phyloP scores from a whole-genome alignment of 2,113 vertebrate genomes.

The Hemiprocne comata region DNA sequence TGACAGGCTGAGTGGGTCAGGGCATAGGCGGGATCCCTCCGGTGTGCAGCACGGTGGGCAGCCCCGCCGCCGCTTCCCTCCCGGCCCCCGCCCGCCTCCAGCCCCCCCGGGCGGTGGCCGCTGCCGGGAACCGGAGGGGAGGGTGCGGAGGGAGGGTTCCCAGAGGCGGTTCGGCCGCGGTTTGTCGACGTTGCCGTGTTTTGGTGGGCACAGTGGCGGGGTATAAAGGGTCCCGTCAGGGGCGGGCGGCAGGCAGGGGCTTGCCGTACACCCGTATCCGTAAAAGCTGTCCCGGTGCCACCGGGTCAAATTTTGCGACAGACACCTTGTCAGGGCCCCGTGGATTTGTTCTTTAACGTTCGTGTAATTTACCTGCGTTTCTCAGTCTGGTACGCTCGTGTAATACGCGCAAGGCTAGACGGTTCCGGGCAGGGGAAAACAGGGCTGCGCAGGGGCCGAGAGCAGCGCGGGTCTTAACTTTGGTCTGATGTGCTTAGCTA shows the following conservation, averaged over 20 bases:
- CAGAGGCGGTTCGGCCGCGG: not conserved
- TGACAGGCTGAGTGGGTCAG: not conserved
- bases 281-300: not conserved
- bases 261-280: not conserved
- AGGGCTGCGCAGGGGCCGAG: not conserved
- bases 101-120: no score
- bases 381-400: rapidly evolving
- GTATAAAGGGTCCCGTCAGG: not conserved
- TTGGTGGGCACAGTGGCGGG: not conserved
- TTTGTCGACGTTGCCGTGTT: not conserved
- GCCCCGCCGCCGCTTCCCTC: not conserved
- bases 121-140: no score
- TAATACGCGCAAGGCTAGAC: rapidly evolving
- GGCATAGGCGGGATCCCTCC: no score
- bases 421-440: not conserved
- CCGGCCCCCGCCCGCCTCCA: no score
- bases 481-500: not conserved
- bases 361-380: not conserved
- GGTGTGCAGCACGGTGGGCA: not conserved
- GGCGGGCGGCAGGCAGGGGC: not conserved
- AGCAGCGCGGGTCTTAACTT: not conserved
- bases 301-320: rapidly evolving
- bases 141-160: not conserved
- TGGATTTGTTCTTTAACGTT: not conserved
- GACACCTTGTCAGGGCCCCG: not conserved